Conservation (phyloP, 1,140 invertebrate species). For the Magallana gigas region DNA sequence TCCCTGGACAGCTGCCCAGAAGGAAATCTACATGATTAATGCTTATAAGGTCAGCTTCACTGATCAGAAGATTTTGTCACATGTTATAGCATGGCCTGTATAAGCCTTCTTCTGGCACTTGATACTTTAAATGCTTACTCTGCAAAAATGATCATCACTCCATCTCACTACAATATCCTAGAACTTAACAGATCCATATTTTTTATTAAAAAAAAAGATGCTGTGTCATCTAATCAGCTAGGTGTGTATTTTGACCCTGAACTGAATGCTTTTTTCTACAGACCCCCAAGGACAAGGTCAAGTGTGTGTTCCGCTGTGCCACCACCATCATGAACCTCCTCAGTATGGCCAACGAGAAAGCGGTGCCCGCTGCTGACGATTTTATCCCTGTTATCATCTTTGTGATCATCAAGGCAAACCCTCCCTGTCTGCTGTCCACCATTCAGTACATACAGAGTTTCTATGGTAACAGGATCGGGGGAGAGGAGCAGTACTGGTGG, state of each 20-base stretch:
- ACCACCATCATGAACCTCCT: conserved; percentile 94
- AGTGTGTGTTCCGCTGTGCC: conserved; percentile 91
- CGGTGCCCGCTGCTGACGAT: conserved; percentile 97
- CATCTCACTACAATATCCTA: too few relatives aligned
- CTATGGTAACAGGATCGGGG: conserved; percentile 89
- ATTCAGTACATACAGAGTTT: conserved; percentile 97
- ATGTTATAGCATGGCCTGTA: too few relatives aligned
- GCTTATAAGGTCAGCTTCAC: conserved; percentile 86
- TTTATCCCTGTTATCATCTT: conserved; percentile 97
- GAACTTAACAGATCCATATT: too few relatives aligned
- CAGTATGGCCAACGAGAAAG: conserved; percentile 87
- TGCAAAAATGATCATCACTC: too few relatives aligned
- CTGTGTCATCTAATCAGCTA: too few relatives aligned
- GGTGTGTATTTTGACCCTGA: too few relatives aligned
- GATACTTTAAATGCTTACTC: too few relatives aligned
- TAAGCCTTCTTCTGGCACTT: too few relatives aligned
- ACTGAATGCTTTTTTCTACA: conserved; percentile 61
- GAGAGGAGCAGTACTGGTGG: conserved; percentile 99
- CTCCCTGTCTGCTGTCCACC: conserved; percentile 95
- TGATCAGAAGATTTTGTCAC: too few relatives aligned
- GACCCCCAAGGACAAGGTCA: conserved; percentile 96
- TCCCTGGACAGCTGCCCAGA: conserved; percentile 98
- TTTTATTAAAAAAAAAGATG: too few relatives aligned
- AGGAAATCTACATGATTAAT: conserved; percentile 93
- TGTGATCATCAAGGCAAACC: conserved; percentile 98